Percentiles rank a stretch among this genome's conserved stretches.
Conservation (phyloP, 2,888 invertebrate species). For the Catotricha subobsoleta region DNA sequence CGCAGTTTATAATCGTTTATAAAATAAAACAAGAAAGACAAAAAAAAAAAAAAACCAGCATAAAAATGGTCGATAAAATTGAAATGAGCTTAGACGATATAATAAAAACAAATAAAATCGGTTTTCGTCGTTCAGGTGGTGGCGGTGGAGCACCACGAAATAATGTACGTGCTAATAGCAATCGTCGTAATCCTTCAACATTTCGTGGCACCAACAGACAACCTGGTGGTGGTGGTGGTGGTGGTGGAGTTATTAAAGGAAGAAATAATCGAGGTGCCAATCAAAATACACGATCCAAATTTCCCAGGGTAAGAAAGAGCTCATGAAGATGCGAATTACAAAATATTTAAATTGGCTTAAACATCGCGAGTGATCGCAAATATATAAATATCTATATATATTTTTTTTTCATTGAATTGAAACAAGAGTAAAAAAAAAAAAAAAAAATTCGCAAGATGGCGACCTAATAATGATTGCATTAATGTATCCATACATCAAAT, state of each 20-base stretch:
- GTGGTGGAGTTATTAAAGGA: slow-evolving; percentile 45
- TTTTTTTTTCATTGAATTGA: no score
- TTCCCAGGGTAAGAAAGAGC: slow-evolving; percentile 7
- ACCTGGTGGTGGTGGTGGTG: slow-evolving; percentile 21
- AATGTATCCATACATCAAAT: no score
- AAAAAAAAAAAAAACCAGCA: slow-evolving; percentile 6
- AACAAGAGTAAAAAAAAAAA: no score
- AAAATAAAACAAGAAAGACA: no score
- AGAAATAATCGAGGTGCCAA: slow-evolving; percentile 34
- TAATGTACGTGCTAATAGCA: slow-evolving; percentile 26
- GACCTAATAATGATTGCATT: no score
- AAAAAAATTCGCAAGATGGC: no score
- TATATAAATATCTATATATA: no score
- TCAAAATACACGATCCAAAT: slow-evolving; percentile 4
- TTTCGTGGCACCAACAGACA: slow-evolving; percentile 26
- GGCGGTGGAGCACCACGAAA: slow-evolving; percentile 24
- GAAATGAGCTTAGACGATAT: slow-evolving; percentile 97
- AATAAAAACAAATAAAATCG: slow-evolving; percentile 67
- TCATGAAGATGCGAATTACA: neutral
- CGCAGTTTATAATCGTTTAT: no score
- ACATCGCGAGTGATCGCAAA: no score
- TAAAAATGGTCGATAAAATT: slow-evolving; percentile 85
- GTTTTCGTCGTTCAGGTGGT: slow-evolving; percentile 34
- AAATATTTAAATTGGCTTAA: no score
- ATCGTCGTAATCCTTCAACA: slow-evolving; percentile 26